Conservation (phyloP, 2,113 vertebrate genomes). For the Rhinoptilus africanus region DNA sequence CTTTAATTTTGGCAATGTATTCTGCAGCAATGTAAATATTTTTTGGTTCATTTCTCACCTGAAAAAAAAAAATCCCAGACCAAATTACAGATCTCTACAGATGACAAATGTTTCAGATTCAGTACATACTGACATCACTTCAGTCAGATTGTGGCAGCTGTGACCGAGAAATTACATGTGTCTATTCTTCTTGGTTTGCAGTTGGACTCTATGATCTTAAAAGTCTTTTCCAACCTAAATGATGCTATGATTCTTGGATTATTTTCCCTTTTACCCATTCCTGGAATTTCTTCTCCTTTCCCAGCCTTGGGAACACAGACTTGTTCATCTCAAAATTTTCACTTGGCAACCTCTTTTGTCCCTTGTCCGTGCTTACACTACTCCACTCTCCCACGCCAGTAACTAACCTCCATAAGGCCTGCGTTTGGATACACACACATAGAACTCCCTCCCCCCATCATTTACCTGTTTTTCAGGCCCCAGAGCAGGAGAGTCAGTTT, state of each 20-base stretch:
- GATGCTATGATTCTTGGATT: neutral
- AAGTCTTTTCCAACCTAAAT: neutral
- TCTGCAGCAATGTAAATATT: conserved; percentile 88
- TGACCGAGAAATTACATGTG: neutral
- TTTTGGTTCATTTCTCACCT: conserved; percentile 94
- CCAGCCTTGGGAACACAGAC: neutral
- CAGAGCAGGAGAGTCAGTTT: conserved; percentile 93
- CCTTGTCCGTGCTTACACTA: neutral
- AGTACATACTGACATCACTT: neutral
- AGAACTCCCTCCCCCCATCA: neutral
- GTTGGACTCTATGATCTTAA: neutral
- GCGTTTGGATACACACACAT: neutral
- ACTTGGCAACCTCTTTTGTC: neutral
- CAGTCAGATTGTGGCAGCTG: neutral
- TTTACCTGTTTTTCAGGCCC: conserved; percentile 93
- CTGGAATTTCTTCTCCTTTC: neutral
- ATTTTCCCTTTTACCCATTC: neutral
- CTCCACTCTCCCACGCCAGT: fast-evolving
- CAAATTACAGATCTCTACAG: neutral
- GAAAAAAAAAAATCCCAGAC: neutral
- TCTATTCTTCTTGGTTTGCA: neutral
- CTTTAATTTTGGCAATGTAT: conserved; percentile 89
- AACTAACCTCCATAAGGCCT: neutral
- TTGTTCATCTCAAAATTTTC: neutral
- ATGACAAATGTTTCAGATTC: neutral